Evolutionary conservation across 2,797 vertebrate species (phyloP).

Genomic region (Dryobates pubescens): DNA sequence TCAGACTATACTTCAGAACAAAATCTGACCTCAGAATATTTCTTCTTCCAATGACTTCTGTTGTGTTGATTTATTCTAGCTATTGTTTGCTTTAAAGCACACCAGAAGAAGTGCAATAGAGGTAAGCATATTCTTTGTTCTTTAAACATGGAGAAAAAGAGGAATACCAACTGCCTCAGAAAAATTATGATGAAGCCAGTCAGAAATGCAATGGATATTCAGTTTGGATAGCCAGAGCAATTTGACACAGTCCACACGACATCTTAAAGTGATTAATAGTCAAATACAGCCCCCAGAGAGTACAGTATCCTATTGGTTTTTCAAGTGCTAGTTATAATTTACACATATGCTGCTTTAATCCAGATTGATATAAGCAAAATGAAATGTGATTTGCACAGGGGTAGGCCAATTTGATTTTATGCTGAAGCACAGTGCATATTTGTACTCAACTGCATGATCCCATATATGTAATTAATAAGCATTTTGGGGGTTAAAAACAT

Average conservation of each 20-base stretch:
- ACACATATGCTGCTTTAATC: background rate
- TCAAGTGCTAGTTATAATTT: background rate
- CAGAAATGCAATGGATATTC: background rate
- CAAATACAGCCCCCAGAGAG: background rate
- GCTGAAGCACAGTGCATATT: accelerated
- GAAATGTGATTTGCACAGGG: background rate
- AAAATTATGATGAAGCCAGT: background rate
- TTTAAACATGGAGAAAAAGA: background rate
- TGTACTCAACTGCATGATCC: background rate
- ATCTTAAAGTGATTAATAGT: background rate
- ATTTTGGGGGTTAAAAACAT: background rate
- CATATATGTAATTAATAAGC: background rate
- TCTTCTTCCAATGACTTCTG: background rate
- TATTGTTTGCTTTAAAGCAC: background rate
- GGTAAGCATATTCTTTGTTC: background rate
- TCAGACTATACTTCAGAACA: background rate
- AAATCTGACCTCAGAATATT: background rate
- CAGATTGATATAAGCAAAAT: background rate
- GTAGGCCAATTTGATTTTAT: accelerated
- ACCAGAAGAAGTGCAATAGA: background rate
- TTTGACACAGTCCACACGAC: background rate
- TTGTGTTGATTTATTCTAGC: background rate
- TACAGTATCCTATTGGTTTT: background rate
- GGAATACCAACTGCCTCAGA: background rate
- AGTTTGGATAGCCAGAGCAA: background rate